Evolutionary conservation across 2,797 vertebrate species (phyloP).

Genomic region (Monodelphis domestica): DNA sequence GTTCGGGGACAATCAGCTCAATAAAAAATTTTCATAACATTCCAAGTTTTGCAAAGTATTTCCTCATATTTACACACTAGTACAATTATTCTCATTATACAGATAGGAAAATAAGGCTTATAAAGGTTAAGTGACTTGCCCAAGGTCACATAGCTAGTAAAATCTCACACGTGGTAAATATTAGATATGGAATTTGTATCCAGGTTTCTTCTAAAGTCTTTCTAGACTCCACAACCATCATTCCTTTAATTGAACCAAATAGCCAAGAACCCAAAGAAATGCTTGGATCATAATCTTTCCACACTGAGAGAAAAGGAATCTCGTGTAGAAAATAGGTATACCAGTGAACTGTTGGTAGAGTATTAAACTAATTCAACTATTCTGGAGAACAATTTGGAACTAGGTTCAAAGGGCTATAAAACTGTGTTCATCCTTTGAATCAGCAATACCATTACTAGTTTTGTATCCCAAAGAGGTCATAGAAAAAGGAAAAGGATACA

Average conservation of each 20-base stretch:
- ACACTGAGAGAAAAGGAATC: not conserved
- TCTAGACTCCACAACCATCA: not conserved
- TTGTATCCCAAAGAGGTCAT: not conserved
- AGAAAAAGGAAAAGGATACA: not conserved
- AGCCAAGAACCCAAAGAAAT: not conserved
- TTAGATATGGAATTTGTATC: not conserved
- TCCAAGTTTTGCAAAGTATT: not conserved
- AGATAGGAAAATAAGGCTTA: not conserved
- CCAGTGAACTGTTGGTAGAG: not conserved
- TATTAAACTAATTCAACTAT: not conserved
- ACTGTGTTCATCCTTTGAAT: not conserved
- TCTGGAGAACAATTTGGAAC: not conserved
- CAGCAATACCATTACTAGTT: not conserved
- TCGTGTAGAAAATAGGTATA: not conserved
- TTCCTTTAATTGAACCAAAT: not conserved
- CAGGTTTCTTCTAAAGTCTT: not conserved
- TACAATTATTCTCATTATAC: not conserved
- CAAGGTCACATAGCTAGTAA: too few relatives aligned
- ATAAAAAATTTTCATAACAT: not conserved
- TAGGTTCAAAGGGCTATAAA: not conserved
- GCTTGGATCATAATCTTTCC: not conserved
- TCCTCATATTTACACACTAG: not conserved
- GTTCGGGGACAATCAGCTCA: not conserved
- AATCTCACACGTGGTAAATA: not conserved
- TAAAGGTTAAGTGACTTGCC: not conserved